A percentile compares a stretch with the other conserved stretches of the same genome.
Conservation (phyloP, 2,888 invertebrate genomes). For the Rosalia funebris region DNA sequence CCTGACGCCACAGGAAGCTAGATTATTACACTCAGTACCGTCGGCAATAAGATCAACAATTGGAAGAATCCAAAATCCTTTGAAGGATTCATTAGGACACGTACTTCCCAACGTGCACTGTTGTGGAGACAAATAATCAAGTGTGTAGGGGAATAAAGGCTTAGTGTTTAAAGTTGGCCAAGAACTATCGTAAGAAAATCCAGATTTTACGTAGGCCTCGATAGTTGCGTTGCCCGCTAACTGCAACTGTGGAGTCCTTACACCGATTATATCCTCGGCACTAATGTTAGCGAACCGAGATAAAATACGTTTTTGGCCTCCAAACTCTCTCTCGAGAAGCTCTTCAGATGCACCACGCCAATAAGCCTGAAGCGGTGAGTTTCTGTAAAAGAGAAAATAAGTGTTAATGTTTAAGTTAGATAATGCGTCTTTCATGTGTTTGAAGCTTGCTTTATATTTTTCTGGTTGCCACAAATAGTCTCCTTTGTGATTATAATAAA, state of each 20-base stretch:
- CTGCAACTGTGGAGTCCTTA: too few relatives aligned
- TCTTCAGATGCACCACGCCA: conserved; percentile 55
- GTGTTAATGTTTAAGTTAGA: too few relatives aligned
- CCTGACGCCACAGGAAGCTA: too few relatives aligned
- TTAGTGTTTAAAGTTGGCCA: conserved; percentile 68
- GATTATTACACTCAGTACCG: conserved; percentile 66
- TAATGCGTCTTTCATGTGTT: too few relatives aligned
- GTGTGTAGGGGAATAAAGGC: conserved; percentile 75
- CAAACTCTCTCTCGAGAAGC: conserved; percentile 58
- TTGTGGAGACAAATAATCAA: conserved; percentile 70
- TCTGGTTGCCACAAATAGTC: too few relatives aligned
- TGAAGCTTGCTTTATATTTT: too few relatives aligned
- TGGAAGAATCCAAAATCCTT: conserved; percentile 75
- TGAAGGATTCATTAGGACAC: conserved; percentile 69
- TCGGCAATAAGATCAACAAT: conserved; percentile 70
- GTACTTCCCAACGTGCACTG: conserved; percentile 67
- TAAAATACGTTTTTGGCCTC: conserved; percentile 56
- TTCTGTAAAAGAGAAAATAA: too few relatives aligned
- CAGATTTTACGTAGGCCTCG: conserved; percentile 66
- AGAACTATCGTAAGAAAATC: conserved; percentile 71
- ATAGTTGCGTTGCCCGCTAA: conserved; percentile 69
- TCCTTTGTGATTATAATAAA: too few relatives aligned
- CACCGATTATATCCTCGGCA: conserved; percentile 41
- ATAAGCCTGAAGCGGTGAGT: conserved; percentile 51
- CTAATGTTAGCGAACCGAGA: conserved; percentile 60